Percentiles rank a stretch among this genome's conserved stretches.
These are phyloP conservation scores for Sarcophaga carnaria DNA, from an alignment of 2,888 invertebrate genomes.

Conservation along the genomic window DNA sequence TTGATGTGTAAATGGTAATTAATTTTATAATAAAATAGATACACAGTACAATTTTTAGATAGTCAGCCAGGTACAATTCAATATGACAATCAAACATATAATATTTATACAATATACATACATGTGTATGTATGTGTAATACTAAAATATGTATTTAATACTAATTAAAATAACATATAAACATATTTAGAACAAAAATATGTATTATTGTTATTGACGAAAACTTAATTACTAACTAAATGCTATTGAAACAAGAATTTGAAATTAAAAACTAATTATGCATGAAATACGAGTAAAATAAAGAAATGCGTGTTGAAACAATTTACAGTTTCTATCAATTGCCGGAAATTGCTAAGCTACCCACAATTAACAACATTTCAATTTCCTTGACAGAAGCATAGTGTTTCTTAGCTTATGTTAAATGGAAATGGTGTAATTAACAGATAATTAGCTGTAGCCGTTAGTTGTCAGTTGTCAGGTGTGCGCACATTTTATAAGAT, in stretches of 20 bases:
- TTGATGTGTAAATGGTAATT: neutral
- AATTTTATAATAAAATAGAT: neutral
- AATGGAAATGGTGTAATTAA: neutral
- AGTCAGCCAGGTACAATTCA: conserved; percentile 59
- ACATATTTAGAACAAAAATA: neutral
- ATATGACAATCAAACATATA: neutral
- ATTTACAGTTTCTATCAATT: neutral
- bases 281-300: conserved; percentile 6
- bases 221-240: neutral
- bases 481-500: neutral
- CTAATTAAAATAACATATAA: neutral
- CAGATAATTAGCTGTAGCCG: neutral
- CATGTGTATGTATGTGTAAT: neutral
- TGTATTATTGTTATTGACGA: neutral
- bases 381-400: neutral
- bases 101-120: neutral
- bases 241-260: neutral
- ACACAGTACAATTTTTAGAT: conserved; percentile 27
- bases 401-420: neutral
- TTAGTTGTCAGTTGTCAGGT: neutral
- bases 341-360: conserved; percentile 13
- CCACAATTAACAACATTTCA: neutral
- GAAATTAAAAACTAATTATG: conserved; percentile 12
- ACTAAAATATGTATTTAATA: conserved; percentile 10
- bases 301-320: conserved; percentile 11